These are phyloP conservation scores for Epinephelus malabaricus DNA, from an alignment of 2,797 vertebrate species.

Conservation along the genomic window DNA sequence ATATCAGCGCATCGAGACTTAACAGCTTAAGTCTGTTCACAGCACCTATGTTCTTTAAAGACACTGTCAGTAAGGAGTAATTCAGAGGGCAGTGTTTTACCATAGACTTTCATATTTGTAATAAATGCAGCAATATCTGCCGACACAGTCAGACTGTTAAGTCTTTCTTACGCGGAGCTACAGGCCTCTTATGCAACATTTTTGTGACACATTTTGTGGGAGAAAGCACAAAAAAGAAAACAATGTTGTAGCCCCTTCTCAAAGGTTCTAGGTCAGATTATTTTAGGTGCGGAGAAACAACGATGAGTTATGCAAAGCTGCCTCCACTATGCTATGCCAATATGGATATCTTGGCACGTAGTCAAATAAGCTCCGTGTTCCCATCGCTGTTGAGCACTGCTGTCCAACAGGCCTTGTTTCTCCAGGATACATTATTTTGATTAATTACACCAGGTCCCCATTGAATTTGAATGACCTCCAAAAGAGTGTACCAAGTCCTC, in stretches of 20 bases:
- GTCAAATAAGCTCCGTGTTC: slow-evolving; percentile 47
- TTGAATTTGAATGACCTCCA: slow-evolving; percentile 81
- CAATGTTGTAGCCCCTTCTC: not conserved
- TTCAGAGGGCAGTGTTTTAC: not conserved
- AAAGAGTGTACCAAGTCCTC: slow-evolving; percentile 60
- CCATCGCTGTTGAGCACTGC: slow-evolving; percentile 46
- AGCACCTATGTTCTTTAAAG: not conserved
- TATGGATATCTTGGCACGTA: slow-evolving; percentile 50
- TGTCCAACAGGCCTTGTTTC: slow-evolving; percentile 58
- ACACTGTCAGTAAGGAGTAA: not conserved
- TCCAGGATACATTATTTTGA: slow-evolving; percentile 74
- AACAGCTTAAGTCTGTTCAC: slow-evolving; percentile 8
- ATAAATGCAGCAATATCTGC: slow-evolving; percentile 11
- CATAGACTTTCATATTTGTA: not conserved
- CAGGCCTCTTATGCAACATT: slow-evolving; percentile 16
- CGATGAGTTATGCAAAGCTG: slow-evolving; percentile 32
- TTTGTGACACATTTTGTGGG: slow-evolving; percentile 16
- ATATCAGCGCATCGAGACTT: not conserved
- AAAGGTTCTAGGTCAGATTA: slow-evolving; percentile 18
- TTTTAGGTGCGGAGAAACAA: slow-evolving; percentile 34
- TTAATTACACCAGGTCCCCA: slow-evolving; percentile 73
- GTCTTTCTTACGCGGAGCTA: slow-evolving; percentile 10
- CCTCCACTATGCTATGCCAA: slow-evolving; percentile 24
- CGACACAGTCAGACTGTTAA: not conserved
- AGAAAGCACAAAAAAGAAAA: not conserved